Evolutionary conservation across 2,113 vertebrate species (phyloP).

Genomic region (Cephalophus harveyi): DNA sequence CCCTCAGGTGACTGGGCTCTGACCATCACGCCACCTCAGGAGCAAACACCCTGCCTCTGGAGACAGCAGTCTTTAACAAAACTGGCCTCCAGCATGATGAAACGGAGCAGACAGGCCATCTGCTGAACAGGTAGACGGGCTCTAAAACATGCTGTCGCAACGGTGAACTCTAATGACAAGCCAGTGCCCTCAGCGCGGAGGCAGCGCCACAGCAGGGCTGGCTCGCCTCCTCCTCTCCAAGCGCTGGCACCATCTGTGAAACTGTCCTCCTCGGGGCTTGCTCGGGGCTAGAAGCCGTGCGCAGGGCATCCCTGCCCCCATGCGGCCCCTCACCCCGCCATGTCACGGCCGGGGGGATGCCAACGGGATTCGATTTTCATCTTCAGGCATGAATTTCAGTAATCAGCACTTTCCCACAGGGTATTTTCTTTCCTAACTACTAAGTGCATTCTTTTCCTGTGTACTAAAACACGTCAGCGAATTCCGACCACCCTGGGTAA

Average conservation of each 20-base stretch:
- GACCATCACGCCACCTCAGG: neutral
- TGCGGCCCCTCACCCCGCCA: neutral
- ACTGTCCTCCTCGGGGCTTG: neutral
- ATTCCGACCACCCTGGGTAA: neutral
- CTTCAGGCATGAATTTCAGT: neutral
- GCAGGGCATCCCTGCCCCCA: neutral
- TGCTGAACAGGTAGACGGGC: neutral
- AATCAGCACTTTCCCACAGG: neutral
- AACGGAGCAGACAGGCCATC: neutral
- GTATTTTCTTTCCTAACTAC: neutral
- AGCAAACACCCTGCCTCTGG: neutral
- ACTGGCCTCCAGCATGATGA: neutral
- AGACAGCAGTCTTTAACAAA: neutral
- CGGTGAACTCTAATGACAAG: neutral
- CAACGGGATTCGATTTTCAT: neutral
- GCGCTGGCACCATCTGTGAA: neutral
- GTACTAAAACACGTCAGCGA: neutral
- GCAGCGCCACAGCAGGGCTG: neutral
- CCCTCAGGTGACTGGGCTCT: neutral
- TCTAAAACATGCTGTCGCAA: neutral
- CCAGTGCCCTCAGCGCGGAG: neutral
- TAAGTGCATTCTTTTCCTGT: neutral
- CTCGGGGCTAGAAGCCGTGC: neutral
- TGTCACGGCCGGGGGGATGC: neutral
- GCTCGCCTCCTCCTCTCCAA: neutral